Conservation (phyloP, 2,888 invertebrate species). For the Salpingus planirostris region DNA sequence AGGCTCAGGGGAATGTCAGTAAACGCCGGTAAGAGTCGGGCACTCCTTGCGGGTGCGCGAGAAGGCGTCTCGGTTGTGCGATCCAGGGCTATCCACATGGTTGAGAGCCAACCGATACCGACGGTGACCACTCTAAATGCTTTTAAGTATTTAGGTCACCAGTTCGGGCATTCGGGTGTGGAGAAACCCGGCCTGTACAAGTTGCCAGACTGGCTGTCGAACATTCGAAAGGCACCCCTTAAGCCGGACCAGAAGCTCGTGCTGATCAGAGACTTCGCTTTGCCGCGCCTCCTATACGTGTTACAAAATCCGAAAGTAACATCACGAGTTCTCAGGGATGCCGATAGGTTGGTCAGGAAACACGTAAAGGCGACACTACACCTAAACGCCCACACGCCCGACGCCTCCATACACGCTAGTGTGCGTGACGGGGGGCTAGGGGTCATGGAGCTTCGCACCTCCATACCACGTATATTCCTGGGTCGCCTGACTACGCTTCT, state of each 20-base stretch:
- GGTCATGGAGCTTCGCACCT: constrained; percentile 25
- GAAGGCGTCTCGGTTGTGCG: no score
- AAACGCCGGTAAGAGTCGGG: constrained; percentile 5
- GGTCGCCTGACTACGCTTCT: background rate
- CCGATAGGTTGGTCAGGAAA: constrained; percentile 28
- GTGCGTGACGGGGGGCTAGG: constrained; percentile 8
- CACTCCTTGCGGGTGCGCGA: constrained; percentile 2
- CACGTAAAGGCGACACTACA: constrained; percentile 25
- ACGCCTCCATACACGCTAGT: constrained; percentile 3
- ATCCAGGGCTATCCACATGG: no score
- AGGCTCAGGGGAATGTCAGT: constrained; percentile 2
- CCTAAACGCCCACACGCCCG: constrained; percentile 18
- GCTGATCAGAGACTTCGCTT: constrained; percentile 16
- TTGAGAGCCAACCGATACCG: no score
- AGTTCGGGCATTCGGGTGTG: background rate
- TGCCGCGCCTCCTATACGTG: constrained; percentile 28
- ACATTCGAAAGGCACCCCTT: no score
- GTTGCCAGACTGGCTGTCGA: no score
- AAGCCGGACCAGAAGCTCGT: no score
- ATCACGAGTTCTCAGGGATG: constrained; percentile 15
- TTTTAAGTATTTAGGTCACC: constrained; percentile 4
- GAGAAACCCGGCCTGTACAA: no score
- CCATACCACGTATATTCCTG: constrained; percentile 24
- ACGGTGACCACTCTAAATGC: constrained; percentile 1
- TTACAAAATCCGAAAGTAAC: constrained; percentile 23